Base-by-base conservation (phyloP, 2,113 vertebrate species). In the Phalacrocorax brasilianus region DNA sequence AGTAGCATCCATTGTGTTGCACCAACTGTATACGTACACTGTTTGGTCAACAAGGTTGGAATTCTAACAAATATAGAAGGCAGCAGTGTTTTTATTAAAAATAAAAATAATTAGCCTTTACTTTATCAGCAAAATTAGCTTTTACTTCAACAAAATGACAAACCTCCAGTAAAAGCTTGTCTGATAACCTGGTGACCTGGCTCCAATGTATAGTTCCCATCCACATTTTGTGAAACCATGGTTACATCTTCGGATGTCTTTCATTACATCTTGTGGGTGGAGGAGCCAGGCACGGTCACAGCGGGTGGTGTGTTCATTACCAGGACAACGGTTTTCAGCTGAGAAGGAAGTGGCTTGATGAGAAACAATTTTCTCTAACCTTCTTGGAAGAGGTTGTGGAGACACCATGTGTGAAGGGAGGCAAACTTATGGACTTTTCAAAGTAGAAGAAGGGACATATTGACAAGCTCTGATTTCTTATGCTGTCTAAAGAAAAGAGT, bases 211-310 rank as follows among this genome's bases (percentile, higher is more conserved):
- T 3, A 0, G 14, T 30, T 78, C 87, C 73, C n/a, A 38, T 17
- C 33, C 45, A 17, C 17, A 1, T 22, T 66, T 73, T 59, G 9
- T 42, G 56, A 71, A 88, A 17, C 9, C 5, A 2, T 5, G 23
- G 50, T 8, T 14, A 23, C 24, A 61, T 14, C 20, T 77, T 76
- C 55, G 87, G 32, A 26, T 55, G 27, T 7, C 45, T 40, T 68
- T 49, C 6, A 0, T 30, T 23, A 8, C 5, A 1, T 8, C 16
- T 22, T 24, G 47, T 2, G 20, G 33, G 62, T 12, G 40, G 42
- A 44, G 24, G 30, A 77, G 47, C 33, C 80, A 28, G 76, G 33
- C 6, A 0, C 40, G 49, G 33, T 4, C 68, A 38, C 17, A 14
- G 33, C 1, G 1, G 30, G 16, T 22, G 27, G 1, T 21, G 52